These are phyloP conservation scores for Thryonomys swinderianus DNA, from an alignment of 2,113 vertebrate species.

Conservation along the genomic window DNA sequence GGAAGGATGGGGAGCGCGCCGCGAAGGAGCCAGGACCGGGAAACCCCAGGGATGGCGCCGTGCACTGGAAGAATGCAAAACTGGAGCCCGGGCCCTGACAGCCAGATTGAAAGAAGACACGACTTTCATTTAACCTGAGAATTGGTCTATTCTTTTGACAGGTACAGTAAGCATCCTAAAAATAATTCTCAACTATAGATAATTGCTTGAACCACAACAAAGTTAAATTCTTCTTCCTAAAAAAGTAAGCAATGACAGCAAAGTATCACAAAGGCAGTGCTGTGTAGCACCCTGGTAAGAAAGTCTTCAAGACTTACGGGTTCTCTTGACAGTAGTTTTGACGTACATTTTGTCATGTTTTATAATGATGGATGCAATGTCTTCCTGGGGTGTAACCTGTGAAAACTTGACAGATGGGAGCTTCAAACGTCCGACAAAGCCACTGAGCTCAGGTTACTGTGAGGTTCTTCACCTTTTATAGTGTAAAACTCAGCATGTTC, in stretches of 20 bases:
- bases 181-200: slow-evolving; percentile 76
- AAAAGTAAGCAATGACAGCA: no score
- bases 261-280: slow-evolving; percentile 59
- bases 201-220: slow-evolving; percentile 76
- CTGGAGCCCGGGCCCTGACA: slow-evolving; percentile 64
- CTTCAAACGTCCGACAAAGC: slow-evolving; percentile 57
- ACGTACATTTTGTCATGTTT: slow-evolving; percentile 75
- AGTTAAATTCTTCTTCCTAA: slow-evolving; percentile 59
- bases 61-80: slow-evolving; percentile 47
- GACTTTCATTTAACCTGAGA: slow-evolving; percentile 44
- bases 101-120: background rate
- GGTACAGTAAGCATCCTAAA: slow-evolving; percentile 74
- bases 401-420: slow-evolving; percentile 49
- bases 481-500: background rate
- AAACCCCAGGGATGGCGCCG: background rate
- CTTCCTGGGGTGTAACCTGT: slow-evolving; percentile 67
- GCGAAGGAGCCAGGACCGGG: slow-evolving; percentile 58
- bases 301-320: slow-evolving; percentile 66
- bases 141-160: slow-evolving; percentile 64
- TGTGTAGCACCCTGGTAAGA: slow-evolving; percentile 61
- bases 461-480: slow-evolving; percentile 46
- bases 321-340: slow-evolving; percentile 61
- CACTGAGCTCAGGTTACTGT: slow-evolving; percentile 55
- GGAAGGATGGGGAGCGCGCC: slow-evolving; percentile 57
- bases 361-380: slow-evolving; percentile 72